Conservation (phyloP, 2,797 vertebrate genomes). For the Tolypeutes matacus region DNA sequence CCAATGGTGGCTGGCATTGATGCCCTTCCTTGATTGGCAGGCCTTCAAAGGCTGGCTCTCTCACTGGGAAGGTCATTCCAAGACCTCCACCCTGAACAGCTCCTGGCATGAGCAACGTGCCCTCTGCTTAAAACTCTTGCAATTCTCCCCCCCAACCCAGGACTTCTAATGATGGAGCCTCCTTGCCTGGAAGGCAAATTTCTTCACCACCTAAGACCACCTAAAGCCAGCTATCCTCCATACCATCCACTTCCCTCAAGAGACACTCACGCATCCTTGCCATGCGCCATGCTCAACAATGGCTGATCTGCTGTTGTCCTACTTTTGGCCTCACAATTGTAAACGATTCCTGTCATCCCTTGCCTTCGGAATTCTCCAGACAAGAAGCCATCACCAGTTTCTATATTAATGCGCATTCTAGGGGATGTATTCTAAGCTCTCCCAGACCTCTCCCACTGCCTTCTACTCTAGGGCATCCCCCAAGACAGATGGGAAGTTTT, state of each 20-base stretch:
- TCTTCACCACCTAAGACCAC: not conserved
- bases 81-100: not conserved
- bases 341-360: not conserved
- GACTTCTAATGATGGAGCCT: not conserved
- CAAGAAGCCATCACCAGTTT: not conserved
- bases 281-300: not conserved
- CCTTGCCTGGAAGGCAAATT: not conserved
- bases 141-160: not conserved
- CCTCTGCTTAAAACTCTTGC: not conserved
- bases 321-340: not conserved
- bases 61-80: not conserved
- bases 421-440: not conserved
- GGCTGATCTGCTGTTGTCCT: not conserved
- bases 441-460: not conserved
- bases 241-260: not conserved
- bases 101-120: not conserved
- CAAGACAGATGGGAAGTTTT: not conserved
- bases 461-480: not conserved
- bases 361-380: conserved; percentile 27
- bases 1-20: not conserved
- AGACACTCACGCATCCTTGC: not conserved
- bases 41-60: not conserved
- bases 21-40: not conserved
- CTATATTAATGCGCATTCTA: not conserved
- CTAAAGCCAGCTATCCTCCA: not conserved